Evolutionary conservation across 2,113 vertebrate species (phyloP).

Genomic region (Orientallactaga bullata): DNA sequence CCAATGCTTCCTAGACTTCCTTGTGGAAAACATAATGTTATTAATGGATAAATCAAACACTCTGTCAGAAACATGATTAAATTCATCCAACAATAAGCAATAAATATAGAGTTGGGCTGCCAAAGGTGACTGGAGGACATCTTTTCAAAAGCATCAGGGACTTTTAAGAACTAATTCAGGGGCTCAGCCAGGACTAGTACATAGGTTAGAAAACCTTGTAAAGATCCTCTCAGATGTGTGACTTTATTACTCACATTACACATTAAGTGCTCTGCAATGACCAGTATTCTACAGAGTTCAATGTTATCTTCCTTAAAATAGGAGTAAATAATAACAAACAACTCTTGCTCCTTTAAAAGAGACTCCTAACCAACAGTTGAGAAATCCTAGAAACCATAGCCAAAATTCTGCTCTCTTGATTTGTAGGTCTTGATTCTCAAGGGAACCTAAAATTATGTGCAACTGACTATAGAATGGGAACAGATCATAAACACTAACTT

Average conservation of each 20-base stretch:
- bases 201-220: not conserved
- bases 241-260: not conserved
- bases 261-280: not conserved
- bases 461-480: not conserved
- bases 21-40: not conserved
- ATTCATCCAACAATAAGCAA: not conserved
- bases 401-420: not conserved
- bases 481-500: not conserved
- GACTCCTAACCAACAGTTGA: not conserved
- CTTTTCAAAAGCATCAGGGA: slow-evolving; percentile 8
- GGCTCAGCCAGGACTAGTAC: not conserved
- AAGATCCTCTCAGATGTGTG: not conserved
- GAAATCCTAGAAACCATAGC: not conserved
- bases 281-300: not conserved
- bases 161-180: not conserved
- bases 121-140: not conserved
- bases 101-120: slow-evolving; percentile 1
- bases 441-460: not conserved
- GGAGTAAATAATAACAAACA: slow-evolving; percentile 1
- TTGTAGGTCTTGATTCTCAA: not conserved
- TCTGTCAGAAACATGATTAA: not conserved
- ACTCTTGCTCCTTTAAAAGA: slow-evolving; percentile 11
- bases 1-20: not conserved
- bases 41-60: not conserved
- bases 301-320: slow-evolving; percentile 6